phyloP scores from a whole-genome alignment of 2,113 vertebrate species.

The Smithornis capensis region DNA sequence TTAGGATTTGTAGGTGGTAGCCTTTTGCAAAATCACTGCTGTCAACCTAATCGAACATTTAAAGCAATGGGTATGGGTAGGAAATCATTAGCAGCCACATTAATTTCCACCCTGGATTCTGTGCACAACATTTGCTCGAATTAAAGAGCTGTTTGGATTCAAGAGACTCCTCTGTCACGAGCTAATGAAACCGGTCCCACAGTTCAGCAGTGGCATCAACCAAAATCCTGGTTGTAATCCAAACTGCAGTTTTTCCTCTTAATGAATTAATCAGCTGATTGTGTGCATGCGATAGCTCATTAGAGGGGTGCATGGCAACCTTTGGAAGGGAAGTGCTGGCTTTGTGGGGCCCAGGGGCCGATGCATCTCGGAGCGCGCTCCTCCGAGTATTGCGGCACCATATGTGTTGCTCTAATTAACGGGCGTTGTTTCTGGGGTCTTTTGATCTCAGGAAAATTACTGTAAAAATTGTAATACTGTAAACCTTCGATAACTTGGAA shows the following conservation, averaged over 20 bases:
- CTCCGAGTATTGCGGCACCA: not conserved
- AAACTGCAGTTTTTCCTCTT: not conserved
- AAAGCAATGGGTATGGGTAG: not conserved
- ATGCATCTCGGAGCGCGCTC: not conserved
- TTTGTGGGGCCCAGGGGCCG: not conserved
- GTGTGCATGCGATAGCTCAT: not conserved
- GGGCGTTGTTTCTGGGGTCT: not conserved
- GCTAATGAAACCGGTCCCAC: not conserved
- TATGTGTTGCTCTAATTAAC: constrained; percentile 44
- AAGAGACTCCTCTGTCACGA: not conserved
- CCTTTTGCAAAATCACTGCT: not conserved
- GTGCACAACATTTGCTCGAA: not conserved
- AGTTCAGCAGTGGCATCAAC: not conserved
- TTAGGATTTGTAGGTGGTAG: not conserved
- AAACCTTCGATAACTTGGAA: not conserved
- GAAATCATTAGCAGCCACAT: not conserved
- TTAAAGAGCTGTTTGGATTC: constrained; percentile 15
- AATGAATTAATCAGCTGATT: constrained; percentile 47
- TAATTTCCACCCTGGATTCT: not conserved
- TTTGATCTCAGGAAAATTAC: constrained; percentile 39
- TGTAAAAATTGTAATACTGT: not conserved
- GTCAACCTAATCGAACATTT: not conserved
- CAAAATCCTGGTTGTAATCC: not conserved
- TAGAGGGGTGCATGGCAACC: not conserved
- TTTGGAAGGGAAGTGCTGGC: not conserved